Evolutionary conservation across 2,113 vertebrate species (phyloP), one percentile per base, ranked within the genome.

Genomic region (Carassius auratus): DNA sequence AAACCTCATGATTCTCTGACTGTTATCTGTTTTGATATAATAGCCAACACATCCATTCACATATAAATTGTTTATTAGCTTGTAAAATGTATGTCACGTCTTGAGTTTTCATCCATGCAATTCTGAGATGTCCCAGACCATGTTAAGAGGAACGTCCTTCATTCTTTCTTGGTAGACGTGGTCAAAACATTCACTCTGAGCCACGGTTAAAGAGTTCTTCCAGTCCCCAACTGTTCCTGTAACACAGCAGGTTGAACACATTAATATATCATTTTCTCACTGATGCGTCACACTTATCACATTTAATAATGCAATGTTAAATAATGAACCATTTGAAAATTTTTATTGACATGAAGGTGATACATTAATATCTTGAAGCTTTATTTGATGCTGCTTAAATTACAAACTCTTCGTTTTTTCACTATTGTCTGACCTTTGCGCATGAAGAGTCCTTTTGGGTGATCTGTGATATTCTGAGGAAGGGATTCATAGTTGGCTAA

Each of bases 401-500:
- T 0, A n/a, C 36, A 38, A 74, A 23, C 19, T 74, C 10, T 74
- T 45, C 12, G 7, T 74, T 14, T 23, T 23, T 48, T 74, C 10
- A 48, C 21, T 30, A 68, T 42, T 48, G 14, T 52, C 88, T 87
- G 71, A 93, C 90, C 92, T 83, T 91, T 93, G 62, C 91, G 90
- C 13, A 91, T 83, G 66, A 91, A 91, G 1, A 0, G 33, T 6
- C 91, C 88, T 9, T 88, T 85, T 0, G 42, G 36, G 19, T 83
- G 78, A n/a, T 89, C 68, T 69, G 75, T 84, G 30, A 91, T 0
- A 0, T 87, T 71, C 13, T 78, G 36, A 1, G 89, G 79, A 23
- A 93, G 71, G 19, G 36, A 59, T 30, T 90, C 89, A 1, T 93
- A 93, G 85, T 94, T 94, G 76, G 89, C 86, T 76, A 89, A 89